Conservation (phyloP, 2,113 vertebrate species). For the Morphnarchus princeps region DNA sequence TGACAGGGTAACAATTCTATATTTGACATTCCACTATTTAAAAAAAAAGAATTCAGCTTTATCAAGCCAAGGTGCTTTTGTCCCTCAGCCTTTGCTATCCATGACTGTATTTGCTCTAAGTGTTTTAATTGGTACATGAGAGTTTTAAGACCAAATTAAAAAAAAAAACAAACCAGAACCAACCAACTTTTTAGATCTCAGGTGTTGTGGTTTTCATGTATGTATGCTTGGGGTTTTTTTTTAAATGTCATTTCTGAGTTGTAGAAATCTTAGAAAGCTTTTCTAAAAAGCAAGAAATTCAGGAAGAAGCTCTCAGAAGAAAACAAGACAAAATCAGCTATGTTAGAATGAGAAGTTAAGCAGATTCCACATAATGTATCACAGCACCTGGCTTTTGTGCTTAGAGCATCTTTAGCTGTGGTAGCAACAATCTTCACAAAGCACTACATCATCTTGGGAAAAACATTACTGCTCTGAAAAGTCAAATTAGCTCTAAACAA, state of each 20-base stretch:
- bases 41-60: neutral
- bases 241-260: neutral
- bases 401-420: neutral
- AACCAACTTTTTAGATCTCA: neutral
- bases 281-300: neutral
- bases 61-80: neutral
- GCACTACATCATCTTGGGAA: neutral
- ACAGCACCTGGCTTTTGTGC: neutral
- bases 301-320: neutral
- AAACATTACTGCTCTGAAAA: neutral
- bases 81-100: neutral
- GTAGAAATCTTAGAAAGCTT: neutral
- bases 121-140: neutral
- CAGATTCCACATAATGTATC: neutral
- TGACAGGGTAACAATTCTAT: neutral
- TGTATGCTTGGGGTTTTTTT: neutral
- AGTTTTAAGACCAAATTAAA: neutral
- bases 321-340: neutral
- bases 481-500: neutral
- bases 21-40: neutral
- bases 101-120: neutral
- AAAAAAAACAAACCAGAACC: neutral
- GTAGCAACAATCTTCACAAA: neutral
- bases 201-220: neutral
- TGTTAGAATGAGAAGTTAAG: neutral